Evolutionary conservation across 2,888 invertebrate species (phyloP), one percentile per base, ranked within the genome.

Genomic region (Lycocerus yunnanus): DNA sequence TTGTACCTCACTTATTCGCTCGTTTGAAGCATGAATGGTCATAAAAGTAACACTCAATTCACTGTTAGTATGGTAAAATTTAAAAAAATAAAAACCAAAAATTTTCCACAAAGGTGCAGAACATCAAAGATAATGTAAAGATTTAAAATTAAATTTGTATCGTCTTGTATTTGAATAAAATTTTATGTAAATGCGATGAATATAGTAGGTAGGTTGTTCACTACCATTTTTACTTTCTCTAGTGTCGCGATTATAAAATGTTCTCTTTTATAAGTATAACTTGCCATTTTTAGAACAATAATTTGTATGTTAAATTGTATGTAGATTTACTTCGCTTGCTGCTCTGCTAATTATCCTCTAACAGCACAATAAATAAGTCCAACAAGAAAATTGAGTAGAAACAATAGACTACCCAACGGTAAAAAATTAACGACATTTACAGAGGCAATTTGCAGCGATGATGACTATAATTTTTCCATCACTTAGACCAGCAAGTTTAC

Each of bases 21-120:
- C 80, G 83, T 83, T 82, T 81, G 80, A 79, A 78, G 79, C 80
- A 79, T 80, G 81, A 79, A 79, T 81, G 81, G 81, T 79, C 82
- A 80, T 78, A 78, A 79, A 80, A 80, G 83, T 82, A 83, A 83
- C 83, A 83, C 84, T 80, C 82, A 78, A 81, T 82, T 82, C 80
- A 78, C 78, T 63, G 66, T 66, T 21, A 66, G 67, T 74, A 69
- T 61, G 77, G 67, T 75, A 70, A 65, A 68, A 68, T 78, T 74
- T 69, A 60, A 68, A 74, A 69, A 71, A 66, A 65, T 75, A 74
- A 77, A 78, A 78, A 80, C 78, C 78, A 77, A 75, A 76, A 78
- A 78, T 77, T 76, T 74, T 73, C 75, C 77, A 79, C 80, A 80
- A 80, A 82, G 80, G 79, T 73, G 63, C 79, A 78, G 73, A 78